Base-by-base conservation (phyloP, 2,113 vertebrate species). In the Phainopepla nitens region DNA sequence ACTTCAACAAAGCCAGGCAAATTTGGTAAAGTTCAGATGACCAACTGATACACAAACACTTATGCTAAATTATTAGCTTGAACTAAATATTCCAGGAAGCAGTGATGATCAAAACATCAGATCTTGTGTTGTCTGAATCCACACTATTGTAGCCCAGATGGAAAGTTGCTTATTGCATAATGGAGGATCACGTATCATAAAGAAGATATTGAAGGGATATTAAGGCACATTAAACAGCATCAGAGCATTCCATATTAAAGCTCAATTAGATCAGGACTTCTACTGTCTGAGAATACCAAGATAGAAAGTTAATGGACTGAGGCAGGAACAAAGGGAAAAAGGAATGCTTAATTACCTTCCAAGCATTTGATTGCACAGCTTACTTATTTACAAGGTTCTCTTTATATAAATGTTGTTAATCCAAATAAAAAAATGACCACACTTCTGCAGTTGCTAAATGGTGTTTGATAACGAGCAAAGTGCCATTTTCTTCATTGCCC, bases 231-330 rank as follows among this genome's bases (percentile, higher is more conserved):
- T 98, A 82, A 98, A 97, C 97, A 97, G 95, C 93, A 98, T 97
- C 95, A 97, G 97, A 98, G 96, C 87, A 65, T 94, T 98, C 96
- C 95, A 93, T 96, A 98, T 95, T 96, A 98, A 97, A 98, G 96
- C 98, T 98, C 97, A 98, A 98, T 98, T 97, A 96, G 90, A 95
- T 91, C 54, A 77, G 95, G 96, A 96, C 90, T 95, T 97, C 96
- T 93, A 66, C 82, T 27, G 78, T 93, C 95, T 73, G 73, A 96
- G 95, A 96, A 96, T 96, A 97, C 94, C 97, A 96, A 78, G 35
- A 61, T 8, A 49, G 78, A 88, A 93, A 97, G 69, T 94, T 92
- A 97, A 97, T 96, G 96, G 94, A 90, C 80, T 93, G 87, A 97
- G 86, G 91, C 69, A 96, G 94, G 93, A 95, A 98, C 94, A 84